phyloP scores from a whole-genome alignment of 2,888 invertebrate species.

The Drosophila sordidapex region DNA sequence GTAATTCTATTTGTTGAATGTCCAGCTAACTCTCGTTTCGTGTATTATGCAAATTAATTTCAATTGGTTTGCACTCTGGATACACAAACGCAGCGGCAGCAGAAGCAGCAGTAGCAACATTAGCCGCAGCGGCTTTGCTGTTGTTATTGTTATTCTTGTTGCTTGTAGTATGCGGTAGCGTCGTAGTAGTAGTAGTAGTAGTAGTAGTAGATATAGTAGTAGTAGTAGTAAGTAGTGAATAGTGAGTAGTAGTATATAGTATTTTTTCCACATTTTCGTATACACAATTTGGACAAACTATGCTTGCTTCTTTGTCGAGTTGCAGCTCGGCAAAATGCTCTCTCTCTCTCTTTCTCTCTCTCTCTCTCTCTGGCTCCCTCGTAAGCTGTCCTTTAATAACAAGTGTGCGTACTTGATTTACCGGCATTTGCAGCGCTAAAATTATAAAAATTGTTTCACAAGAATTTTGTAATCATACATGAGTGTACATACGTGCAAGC shows the following conservation, averaged over 20 bases:
- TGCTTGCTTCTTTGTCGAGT: conserved; percentile 26
- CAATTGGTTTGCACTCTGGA: conserved; percentile 80
- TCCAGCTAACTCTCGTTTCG: conserved; percentile 59
- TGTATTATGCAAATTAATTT: conserved; percentile 79
- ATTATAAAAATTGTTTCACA: conserved; percentile 68
- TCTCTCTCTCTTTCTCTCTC: neutral
- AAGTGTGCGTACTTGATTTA: conserved; percentile 57
- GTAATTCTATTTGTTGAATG: conserved; percentile 71
- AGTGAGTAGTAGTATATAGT: conserved; percentile 40
- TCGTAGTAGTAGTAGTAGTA: conserved; percentile 26
- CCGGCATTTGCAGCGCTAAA: conserved; percentile 63
- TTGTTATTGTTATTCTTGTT: conserved; percentile 39
- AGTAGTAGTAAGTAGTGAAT: conserved; percentile 26
- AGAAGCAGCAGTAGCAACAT: conserved; percentile 18
- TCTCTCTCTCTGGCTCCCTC: neutral
- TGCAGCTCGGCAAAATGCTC: conserved; percentile 43
- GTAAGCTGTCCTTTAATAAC: conserved; percentile 30
- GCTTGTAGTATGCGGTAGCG: conserved; percentile 39
- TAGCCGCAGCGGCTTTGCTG: conserved; percentile 42
- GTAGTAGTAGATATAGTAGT: conserved; percentile 25
- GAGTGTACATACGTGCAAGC: conserved; percentile 53
- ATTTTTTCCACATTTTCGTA: conserved; percentile 50
- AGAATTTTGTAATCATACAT: conserved; percentile 78
- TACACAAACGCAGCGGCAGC: conserved; percentile 48
- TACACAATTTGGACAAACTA: conserved; percentile 64